These are phyloP conservation scores for Augiades crinisus DNA, from an alignment of 2,888 invertebrate species.

Conservation along the genomic window DNA sequence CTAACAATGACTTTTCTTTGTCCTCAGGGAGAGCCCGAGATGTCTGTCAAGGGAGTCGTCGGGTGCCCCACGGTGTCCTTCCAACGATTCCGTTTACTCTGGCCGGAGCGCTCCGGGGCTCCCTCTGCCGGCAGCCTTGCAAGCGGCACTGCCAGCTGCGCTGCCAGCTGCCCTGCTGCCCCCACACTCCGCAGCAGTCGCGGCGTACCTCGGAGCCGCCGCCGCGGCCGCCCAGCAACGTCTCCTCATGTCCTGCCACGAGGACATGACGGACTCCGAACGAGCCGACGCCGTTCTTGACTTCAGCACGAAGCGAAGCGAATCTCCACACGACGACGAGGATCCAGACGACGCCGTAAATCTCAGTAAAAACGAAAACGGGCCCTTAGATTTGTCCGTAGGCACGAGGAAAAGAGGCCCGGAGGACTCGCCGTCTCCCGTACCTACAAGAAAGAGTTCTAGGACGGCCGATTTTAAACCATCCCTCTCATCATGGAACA, in stretches of 20 bases:
- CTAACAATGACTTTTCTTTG: constrained; percentile 50
- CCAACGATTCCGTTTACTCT: constrained; percentile 88
- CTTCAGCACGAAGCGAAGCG: constrained; percentile 88
- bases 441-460: constrained; percentile 84
- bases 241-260: constrained; percentile 88
- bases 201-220: constrained; percentile 88
- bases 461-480: constrained; percentile 86
- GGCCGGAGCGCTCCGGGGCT: constrained; percentile 81
- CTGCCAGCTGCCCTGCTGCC: constrained; percentile 86
- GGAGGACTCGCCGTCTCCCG: constrained; percentile 83
- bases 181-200: constrained; percentile 91
- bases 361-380: constrained; percentile 85
- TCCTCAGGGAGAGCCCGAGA: constrained; percentile 91
- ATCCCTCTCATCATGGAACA: constrained; percentile 88
- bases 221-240: constrained; percentile 89
- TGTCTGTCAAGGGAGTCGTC: constrained; percentile 92
- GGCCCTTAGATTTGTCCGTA: constrained; percentile 91
- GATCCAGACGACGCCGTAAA: constrained; percentile 86
- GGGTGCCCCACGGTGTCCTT: constrained; percentile 87
- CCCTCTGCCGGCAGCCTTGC: constrained; percentile 82
- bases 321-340: constrained; percentile 73
- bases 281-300: constrained; percentile 86
- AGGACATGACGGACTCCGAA: constrained; percentile 84
- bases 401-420: constrained; percentile 87
- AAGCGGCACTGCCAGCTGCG: constrained; percentile 85